phyloP scores from a whole-genome alignment of 2,888 invertebrate genomes.

The Aporophyla lueneburgensis region DNA sequence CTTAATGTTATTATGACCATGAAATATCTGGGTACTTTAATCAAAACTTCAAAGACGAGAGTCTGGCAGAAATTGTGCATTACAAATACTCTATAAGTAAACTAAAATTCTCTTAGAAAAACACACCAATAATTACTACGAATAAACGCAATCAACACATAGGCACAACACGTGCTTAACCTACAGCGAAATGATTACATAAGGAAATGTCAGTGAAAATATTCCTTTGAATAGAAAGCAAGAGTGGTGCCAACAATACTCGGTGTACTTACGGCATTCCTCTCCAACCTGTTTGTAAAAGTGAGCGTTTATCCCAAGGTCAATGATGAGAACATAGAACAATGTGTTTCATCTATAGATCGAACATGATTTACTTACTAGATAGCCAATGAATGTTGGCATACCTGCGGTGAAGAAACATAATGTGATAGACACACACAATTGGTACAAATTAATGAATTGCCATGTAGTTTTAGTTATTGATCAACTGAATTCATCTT shows the following conservation, averaged over 20 bases:
- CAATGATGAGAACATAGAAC: constrained; percentile 78
- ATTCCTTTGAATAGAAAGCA: constrained; percentile 73
- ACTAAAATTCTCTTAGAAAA: not conserved
- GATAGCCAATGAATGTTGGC: constrained; percentile 13
- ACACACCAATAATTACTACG: not conserved
- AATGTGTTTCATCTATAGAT: constrained; percentile 54
- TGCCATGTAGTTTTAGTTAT: not conserved
- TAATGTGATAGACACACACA: constrained; percentile 9
- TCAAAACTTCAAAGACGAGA: not conserved
- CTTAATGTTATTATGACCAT: not conserved
- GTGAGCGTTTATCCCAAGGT: constrained; percentile 84
- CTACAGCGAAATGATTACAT: constrained; percentile 6
- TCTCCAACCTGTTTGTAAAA: constrained; percentile 80
- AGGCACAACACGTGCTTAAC: not conserved
- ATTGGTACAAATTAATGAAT: constrained; percentile 13
- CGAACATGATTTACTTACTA: constrained; percentile 6
- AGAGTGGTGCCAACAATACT: constrained; percentile 71
- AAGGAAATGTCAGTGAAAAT: constrained; percentile 56
- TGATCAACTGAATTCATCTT: constrained; percentile 7
- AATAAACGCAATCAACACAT: not conserved
- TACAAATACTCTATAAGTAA: not conserved
- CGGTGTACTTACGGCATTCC: constrained; percentile 72
- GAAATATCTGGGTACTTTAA: not conserved
- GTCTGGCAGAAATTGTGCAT: not conserved
- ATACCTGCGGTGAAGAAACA: not conserved